A percentile compares a stretch with the other conserved stretches of the same genome.
Conservation (phyloP, 2,113 vertebrate species). For the Patagioenas fasciata region DNA sequence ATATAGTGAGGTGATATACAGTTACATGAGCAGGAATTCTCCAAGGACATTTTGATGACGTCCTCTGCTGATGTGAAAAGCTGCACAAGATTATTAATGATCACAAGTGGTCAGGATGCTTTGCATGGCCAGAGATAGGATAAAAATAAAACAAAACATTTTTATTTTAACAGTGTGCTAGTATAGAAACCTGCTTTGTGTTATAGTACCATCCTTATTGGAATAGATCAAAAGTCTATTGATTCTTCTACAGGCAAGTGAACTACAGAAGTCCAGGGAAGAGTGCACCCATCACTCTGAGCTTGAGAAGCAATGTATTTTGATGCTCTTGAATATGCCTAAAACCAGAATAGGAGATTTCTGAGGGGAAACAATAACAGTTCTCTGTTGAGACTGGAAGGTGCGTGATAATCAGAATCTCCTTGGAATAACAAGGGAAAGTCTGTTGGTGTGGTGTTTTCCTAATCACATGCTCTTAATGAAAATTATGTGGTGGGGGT, state of each 20-base stretch:
- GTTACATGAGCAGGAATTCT: neutral
- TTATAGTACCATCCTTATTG: neutral
- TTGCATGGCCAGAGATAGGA: neutral
- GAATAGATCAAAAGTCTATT: neutral
- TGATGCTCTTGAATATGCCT: neutral
- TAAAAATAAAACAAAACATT: neutral
- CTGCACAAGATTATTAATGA: neutral
- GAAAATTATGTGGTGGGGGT: conserved; percentile 46
- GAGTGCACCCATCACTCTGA: neutral
- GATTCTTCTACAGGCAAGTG: neutral
- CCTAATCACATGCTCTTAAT: conserved; percentile 33
- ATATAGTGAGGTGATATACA: neutral
- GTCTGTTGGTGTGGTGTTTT: conserved; percentile 7
- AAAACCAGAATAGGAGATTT: neutral
- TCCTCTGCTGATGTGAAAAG: neutral
- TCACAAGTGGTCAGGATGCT: neutral
- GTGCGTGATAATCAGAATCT: neutral
- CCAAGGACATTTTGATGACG: neutral
- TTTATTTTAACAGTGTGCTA: neutral
- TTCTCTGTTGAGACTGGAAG: neutral
- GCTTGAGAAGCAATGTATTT: neutral
- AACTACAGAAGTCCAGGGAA: neutral
- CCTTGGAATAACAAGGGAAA: neutral
- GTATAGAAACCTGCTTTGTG: rapidly evolving
- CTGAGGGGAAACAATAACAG: neutral